Conservation (phyloP, 2,888 invertebrate species). For the Pandemis corylana region DNA sequence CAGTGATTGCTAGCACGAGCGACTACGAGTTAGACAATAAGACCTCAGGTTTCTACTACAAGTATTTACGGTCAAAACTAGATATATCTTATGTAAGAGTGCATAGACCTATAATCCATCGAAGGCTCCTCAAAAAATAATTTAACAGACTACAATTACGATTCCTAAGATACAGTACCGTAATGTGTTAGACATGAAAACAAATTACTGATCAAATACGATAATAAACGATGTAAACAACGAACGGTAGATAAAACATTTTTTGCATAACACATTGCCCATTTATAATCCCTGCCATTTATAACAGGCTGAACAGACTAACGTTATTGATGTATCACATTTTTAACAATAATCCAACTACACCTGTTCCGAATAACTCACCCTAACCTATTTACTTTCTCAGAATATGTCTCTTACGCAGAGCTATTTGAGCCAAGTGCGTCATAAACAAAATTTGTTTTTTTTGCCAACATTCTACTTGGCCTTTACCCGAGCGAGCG, state of each 20-base stretch:
- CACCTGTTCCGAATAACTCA: constrained; percentile 33
- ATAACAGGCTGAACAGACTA: not conserved
- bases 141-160: not conserved
- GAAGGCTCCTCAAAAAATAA: not conserved
- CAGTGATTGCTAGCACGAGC: too few species aligned
- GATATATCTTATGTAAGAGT: not conserved
- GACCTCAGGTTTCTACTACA: too few species aligned
- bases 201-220: not conserved
- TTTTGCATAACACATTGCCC: constrained; percentile 4
- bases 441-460: constrained; percentile 49
- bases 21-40: too few species aligned
- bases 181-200: not conserved
- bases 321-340: not conserved
- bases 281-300: not conserved
- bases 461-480: constrained; percentile 48
- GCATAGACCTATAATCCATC: not conserved
- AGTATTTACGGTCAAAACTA: too few species aligned
- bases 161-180: not conserved
- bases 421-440: constrained; percentile 56
- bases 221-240: constrained; percentile 5
- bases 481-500: constrained; percentile 30
- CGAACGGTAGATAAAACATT: not conserved
- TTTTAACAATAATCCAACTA: not conserved
- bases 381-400: constrained; percentile 17
- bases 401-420: constrained; percentile 28